A percentile compares a stretch with the other conserved stretches of the same genome.
Evolutionary conservation across 1,140 invertebrate species (phyloP).

Genomic region (Zaprionus gabonicus): DNA sequence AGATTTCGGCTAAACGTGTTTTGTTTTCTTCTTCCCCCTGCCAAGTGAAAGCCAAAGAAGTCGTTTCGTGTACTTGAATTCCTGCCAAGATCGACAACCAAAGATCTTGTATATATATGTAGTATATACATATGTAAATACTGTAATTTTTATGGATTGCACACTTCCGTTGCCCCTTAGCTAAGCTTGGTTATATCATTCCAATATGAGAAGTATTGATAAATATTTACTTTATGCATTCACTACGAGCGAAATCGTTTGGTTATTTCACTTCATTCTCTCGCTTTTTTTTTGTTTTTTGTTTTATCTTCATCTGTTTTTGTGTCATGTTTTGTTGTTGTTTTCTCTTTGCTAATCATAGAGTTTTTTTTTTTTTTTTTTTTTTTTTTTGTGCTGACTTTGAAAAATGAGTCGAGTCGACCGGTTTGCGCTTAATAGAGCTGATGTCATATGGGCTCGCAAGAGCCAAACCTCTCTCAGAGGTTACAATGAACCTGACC

Average conservation of each 20-base stretch:
- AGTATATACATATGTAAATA: constrained; percentile 2
- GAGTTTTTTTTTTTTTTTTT: constrained; percentile 20
- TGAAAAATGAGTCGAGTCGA: constrained; percentile 75
- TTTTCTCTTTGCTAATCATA: constrained; percentile 38
- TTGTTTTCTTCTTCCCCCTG: constrained; percentile 14
- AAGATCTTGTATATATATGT: background rate
- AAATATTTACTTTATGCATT: constrained; percentile 67
- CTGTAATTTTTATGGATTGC: constrained; percentile 13
- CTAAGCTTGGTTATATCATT: constrained; percentile 50
- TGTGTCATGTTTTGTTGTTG: constrained; percentile 29
- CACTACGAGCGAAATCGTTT: constrained; percentile 23
- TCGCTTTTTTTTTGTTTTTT: constrained; percentile 3
- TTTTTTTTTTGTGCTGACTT: constrained; percentile 48
- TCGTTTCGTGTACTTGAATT: constrained; percentile 29
- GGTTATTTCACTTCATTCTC: background rate
- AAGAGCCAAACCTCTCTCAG: constrained; percentile 2
- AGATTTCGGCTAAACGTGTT: constrained; percentile 67
- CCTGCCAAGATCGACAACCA: constrained; percentile 42
- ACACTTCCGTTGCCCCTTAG: constrained; percentile 8
- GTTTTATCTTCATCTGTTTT: constrained; percentile 23
- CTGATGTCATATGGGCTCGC: constrained; percentile 67
- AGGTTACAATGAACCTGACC: constrained; percentile 51
- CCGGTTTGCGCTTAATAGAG: constrained; percentile 69
- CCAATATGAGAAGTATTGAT: constrained; percentile 58
- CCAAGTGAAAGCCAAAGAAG: constrained; percentile 59